These are phyloP conservation scores for Heterodera carotae DNA, from an alignment of 1,140 invertebrate species.

Conservation along the genomic window DNA sequence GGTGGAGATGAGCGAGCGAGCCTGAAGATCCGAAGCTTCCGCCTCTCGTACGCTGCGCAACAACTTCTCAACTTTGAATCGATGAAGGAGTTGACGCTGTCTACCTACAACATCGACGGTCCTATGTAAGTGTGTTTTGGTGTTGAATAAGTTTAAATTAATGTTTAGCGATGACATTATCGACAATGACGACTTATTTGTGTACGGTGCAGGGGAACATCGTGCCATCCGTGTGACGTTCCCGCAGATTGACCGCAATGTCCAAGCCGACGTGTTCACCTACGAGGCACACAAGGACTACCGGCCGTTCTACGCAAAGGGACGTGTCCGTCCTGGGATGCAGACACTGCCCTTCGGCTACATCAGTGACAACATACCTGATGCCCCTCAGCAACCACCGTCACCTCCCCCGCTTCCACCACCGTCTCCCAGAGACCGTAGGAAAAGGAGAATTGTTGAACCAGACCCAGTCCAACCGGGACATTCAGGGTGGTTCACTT, in stretches of 20 bases:
- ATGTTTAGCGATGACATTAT: background rate
- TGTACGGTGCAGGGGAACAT: background rate
- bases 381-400: background rate
- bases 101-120: slow-evolving; percentile 7
- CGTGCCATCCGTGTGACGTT: background rate
- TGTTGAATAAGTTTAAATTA: background rate
- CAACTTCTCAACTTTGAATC: slow-evolving; percentile 9
- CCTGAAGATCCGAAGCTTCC: slow-evolving; percentile 1
- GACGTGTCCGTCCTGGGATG: background rate
- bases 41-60: background rate
- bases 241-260: slow-evolving; percentile 2
- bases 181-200: background rate
- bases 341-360: background rate
- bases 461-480: no score
- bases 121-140: background rate
- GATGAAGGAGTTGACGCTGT: background rate
- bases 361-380: background rate
- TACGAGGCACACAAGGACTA: slow-evolving; percentile 8
- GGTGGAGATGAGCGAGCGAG: background rate
- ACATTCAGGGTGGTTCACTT: no score
- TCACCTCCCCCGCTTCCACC: no score
- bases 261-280: background rate
- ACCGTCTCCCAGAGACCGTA: no score
- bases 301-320: slow-evolving; percentile 5
- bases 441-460: no score